Conservation (phyloP, 2,888 invertebrate species). For the Hydrotaea diabolus region DNA sequence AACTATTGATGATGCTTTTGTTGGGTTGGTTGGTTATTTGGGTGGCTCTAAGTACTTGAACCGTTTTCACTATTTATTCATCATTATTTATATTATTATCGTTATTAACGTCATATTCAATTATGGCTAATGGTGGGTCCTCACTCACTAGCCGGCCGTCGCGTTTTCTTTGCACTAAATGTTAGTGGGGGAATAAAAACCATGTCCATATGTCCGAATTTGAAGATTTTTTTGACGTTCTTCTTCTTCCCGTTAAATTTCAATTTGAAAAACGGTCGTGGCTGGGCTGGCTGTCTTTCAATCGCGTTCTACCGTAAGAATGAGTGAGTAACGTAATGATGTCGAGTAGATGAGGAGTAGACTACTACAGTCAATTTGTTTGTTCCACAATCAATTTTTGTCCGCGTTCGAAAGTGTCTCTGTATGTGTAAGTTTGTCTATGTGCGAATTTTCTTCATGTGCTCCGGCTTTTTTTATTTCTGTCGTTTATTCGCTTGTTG, state of each 20-base stretch:
- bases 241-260: not conserved
- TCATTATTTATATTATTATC: no score
- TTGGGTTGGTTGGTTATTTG: not conserved
- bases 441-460: conserved; percentile 37
- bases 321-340: conserved; percentile 61
- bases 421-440: conserved; percentile 6
- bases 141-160: not conserved
- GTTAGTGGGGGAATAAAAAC: not conserved
- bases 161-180: not conserved
- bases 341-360: conserved; percentile 23
- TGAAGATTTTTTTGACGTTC: not conserved
- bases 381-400: conserved; percentile 54
- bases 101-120: conserved; percentile 27
- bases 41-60: conserved; percentile 7
- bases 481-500: conserved; percentile 46
- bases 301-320: conserved; percentile 63
- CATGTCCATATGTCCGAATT: not conserved
- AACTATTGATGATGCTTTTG: not conserved
- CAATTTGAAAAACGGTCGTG: conserved; percentile 23
- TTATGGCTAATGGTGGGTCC: conserved; percentile 12
- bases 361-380: conserved; percentile 30
- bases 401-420: conserved; percentile 19
- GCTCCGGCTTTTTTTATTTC: conserved; percentile 44
- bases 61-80: conserved; percentile 1
- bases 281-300: conserved; percentile 52